phyloP scores from a whole-genome alignment of 2,113 vertebrate genomes.

The Sylvilagus bachmani region DNA sequence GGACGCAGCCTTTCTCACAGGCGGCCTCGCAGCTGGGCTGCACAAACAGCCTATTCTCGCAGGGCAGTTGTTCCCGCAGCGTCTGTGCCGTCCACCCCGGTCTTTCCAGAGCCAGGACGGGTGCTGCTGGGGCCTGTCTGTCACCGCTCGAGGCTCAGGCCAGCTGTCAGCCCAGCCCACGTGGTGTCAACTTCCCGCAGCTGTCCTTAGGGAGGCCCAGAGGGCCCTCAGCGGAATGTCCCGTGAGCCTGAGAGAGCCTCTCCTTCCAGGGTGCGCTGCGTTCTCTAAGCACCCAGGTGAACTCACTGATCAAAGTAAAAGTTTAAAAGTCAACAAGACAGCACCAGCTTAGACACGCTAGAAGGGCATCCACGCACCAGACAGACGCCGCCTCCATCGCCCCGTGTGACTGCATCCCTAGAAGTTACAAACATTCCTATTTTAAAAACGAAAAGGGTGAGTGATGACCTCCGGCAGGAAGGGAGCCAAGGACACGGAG shows the following conservation, averaged over 20 bases:
- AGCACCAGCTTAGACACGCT: background rate
- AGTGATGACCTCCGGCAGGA: background rate
- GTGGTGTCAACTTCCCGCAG: slow-evolving; percentile 33
- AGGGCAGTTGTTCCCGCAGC: slow-evolving; percentile 63
- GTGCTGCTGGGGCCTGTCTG: background rate
- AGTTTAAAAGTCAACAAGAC: background rate
- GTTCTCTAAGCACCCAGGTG: background rate
- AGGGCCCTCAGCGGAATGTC: background rate
- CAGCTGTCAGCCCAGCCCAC: background rate
- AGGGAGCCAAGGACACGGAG: background rate
- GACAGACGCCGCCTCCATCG: too few relatives aligned
- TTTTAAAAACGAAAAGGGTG: background rate
- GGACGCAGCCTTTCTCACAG: background rate
- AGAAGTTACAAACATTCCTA: background rate
- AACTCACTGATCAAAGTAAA: slow-evolving; percentile 18
- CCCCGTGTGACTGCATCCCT: accelerated
- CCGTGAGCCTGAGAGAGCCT: background rate
- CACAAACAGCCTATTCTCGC: slow-evolving; percentile 59
- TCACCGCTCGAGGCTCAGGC: background rate
- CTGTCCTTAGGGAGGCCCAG: slow-evolving; percentile 17
- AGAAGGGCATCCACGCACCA: background rate
- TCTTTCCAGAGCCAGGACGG: background rate
- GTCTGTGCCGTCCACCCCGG: slow-evolving; percentile 36
- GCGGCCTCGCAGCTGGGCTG: slow-evolving; percentile 56
- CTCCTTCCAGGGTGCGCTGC: background rate